Evolutionary conservation across 2,888 invertebrate species (phyloP).

Genomic region (Sycophila texana): DNA sequence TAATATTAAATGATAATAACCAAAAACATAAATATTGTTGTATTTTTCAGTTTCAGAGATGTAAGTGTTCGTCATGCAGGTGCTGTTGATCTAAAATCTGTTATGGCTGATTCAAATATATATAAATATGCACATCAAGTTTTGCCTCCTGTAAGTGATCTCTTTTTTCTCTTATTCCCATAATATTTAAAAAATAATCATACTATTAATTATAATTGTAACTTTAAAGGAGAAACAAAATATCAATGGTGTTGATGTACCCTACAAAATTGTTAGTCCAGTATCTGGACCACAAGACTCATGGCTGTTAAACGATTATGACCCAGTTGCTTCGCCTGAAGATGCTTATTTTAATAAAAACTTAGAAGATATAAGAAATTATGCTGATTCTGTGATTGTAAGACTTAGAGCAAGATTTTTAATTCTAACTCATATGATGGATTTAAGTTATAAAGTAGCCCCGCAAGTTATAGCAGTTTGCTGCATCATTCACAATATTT

Average conservation of each 20-base stretch:
- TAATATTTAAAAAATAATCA: background rate
- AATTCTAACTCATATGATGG: conserved; percentile 61
- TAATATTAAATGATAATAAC: background rate
- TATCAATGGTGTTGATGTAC: conserved; percentile 57
- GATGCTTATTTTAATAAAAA: conserved; percentile 59
- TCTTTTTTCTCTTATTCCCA: background rate
- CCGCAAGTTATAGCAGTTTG: conserved; percentile 64
- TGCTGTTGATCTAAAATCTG: conserved; percentile 40
- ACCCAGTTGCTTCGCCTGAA: conserved; percentile 24
- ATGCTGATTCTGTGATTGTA: conserved; percentile 59
- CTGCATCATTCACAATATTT: conserved; percentile 64
- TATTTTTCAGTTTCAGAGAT: conserved; percentile 58
- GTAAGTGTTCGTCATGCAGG: conserved; percentile 59
- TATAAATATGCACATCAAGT: conserved; percentile 56
- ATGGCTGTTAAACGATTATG: conserved; percentile 61
- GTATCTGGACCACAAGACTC: conserved; percentile 58
- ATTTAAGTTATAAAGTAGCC: conserved; percentile 61
- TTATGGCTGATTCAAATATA: conserved; percentile 58
- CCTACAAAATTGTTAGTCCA: conserved; percentile 62
- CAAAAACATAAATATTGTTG: background rate
- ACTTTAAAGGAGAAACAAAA: conserved; percentile 55
- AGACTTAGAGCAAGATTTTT: conserved; percentile 60
- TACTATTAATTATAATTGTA: background rate
- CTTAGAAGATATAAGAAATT: conserved; percentile 57
- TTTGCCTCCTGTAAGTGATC: conserved; percentile 54